These are phyloP conservation scores for Formicarius rufipectus DNA, from an alignment of 2,113 vertebrate species.

Conservation along the genomic window DNA sequence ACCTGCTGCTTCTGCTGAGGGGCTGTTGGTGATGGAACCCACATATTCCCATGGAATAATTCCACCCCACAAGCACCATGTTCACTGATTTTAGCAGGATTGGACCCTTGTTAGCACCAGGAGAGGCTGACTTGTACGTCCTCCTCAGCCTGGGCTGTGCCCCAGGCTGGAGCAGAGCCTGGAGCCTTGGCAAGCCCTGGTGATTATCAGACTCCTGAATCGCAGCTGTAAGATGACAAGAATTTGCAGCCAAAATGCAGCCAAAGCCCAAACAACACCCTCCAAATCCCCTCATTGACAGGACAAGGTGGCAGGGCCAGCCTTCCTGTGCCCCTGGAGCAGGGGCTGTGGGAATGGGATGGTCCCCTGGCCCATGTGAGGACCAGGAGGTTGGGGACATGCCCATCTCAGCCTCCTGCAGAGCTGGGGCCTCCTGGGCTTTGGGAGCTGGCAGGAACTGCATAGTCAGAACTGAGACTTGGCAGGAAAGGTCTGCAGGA, in stretches of 20 bases:
- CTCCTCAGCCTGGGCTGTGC: background rate
- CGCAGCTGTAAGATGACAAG: background rate
- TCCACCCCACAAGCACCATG: accelerated
- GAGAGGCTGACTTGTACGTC: background rate
- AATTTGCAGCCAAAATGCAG: background rate
- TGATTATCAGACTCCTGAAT: background rate
- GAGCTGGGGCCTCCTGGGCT: background rate
- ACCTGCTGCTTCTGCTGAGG: background rate
- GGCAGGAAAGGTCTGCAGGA: constrained; percentile 57
- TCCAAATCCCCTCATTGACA: background rate
- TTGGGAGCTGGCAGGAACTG: constrained; percentile 10
- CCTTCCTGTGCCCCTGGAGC: background rate
- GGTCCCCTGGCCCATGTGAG: accelerated
- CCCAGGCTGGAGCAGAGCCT: background rate
- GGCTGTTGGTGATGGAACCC: background rate
- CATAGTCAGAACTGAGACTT: background rate
- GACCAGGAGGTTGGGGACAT: background rate
- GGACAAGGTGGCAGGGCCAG: background rate
- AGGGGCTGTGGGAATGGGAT: background rate
- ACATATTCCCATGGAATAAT: accelerated
- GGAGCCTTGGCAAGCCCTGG: background rate
- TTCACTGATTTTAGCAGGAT: background rate
- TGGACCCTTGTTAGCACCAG: background rate
- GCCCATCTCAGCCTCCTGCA: background rate
- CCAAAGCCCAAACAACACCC: background rate